These are phyloP conservation scores for Macrosiphum euphorbiae DNA, from an alignment of 2,888 invertebrate genomes.

Conservation along the genomic window DNA sequence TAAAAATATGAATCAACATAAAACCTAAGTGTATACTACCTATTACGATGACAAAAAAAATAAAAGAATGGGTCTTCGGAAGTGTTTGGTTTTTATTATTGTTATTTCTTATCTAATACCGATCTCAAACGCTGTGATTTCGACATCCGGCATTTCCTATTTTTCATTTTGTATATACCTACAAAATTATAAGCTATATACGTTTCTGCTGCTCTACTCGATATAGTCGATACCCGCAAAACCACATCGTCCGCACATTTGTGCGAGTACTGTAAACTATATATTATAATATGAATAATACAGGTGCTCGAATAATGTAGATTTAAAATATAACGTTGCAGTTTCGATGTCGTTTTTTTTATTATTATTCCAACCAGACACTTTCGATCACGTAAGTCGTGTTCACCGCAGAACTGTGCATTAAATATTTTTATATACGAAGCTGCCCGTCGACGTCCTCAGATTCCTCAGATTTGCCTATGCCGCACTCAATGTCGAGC, in stretches of 20 bases:
- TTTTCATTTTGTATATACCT: background rate
- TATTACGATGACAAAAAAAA: background rate
- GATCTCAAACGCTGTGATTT: background rate
- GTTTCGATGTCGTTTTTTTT: slow-evolving; percentile 32
- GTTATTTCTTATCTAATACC: background rate
- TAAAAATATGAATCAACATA: background rate
- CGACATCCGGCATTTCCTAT: background rate
- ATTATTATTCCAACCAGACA: background rate
- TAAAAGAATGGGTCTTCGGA: background rate
- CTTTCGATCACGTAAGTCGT: slow-evolving; percentile 48
- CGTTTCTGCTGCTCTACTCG: background rate
- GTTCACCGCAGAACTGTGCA: background rate
- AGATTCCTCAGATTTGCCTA: background rate
- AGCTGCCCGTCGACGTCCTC: background rate
- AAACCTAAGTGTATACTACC: background rate
- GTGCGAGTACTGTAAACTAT: background rate
- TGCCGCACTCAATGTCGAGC: background rate
- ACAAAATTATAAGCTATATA: background rate
- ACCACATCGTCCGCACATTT: slow-evolving; percentile 37
- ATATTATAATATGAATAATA: slow-evolving; percentile 2
- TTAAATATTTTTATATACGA: background rate
- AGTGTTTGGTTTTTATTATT: background rate
- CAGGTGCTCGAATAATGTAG: background rate
- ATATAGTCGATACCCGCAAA: slow-evolving; percentile 15
- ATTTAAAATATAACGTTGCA: slow-evolving; percentile 28